Evolutionary conservation across 2,888 invertebrate genomes (phyloP), one percentile per base, ranked within the genome.

Genomic region (Ichneumon xanthorius): DNA sequence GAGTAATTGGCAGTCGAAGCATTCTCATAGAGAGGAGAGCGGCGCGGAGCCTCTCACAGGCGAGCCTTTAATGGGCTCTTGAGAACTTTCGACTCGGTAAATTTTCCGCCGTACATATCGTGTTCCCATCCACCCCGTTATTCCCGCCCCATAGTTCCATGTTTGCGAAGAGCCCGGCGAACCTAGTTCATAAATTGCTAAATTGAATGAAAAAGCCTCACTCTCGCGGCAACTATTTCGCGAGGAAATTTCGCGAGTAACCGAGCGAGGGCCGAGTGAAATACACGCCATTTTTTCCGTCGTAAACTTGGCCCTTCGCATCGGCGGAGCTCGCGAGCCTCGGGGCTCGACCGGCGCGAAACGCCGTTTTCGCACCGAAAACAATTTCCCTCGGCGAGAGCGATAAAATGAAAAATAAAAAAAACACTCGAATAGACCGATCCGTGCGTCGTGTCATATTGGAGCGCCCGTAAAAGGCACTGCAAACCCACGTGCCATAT

Each of bases 51-150:
- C 70, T 45, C 45, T 14, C 33, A 26, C n/a, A 14, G 61, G 19
- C 53, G 48, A 65, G 53, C 71, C 71, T 79, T 79, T 79, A 79
- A 79, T 72, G 79, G 79, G 71, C 71, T 79, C 79, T 79, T 65
- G 50, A 71, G 79, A 79, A 79, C 71, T 79, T 71, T 58, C 63
- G 50, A 79, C 63, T 71, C 78, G 50, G 30, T 48, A 48, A 37
- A 33, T 26, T 61, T 61, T 70, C 48, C 63, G 48, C 22, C 58
- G 33, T 26, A 61, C 30, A 22, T 33, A 9, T 48, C 50, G 30
- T 37, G 48, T 58, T 79, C 48, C 14, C 79, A 58, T 33, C 55
- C 48, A 22, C 2, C 33, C 19, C 58, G 78, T 70, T 78, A 70
- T 70, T 68, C 48, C 19, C 11, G 19, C 65, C 37, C 63, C 63